phyloP scores from a whole-genome alignment of 2,797 vertebrate species.

The Epinephelus coioides region DNA sequence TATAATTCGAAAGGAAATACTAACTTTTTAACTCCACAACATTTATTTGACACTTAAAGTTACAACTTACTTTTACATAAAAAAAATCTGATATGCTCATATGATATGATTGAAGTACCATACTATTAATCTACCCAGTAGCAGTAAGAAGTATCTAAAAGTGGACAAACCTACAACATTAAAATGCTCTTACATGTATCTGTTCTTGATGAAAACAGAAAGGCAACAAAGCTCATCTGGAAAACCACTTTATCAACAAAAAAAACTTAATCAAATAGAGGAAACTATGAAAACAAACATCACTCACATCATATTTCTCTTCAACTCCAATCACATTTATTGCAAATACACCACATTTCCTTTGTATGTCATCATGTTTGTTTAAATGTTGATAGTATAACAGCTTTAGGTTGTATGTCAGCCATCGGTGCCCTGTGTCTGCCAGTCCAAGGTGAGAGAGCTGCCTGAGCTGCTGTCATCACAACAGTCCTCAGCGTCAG shows the following conservation, averaged over 20 bases:
- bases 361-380: background rate
- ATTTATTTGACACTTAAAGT: too few species aligned
- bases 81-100: too few species aligned
- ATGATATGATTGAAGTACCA: too few species aligned
- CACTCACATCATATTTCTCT: background rate
- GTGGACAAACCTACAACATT: too few species aligned
- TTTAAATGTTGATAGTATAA: slow-evolving; percentile 5
- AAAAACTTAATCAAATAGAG: background rate
- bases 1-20: too few species aligned
- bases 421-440: slow-evolving; percentile 64
- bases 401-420: slow-evolving; percentile 27
- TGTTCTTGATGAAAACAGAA: too few species aligned
- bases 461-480: slow-evolving; percentile 76
- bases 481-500: slow-evolving; percentile 79
- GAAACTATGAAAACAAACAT: background rate
- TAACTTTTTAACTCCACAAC: too few species aligned
- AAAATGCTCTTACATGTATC: too few species aligned
- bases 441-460: slow-evolving; percentile 75
- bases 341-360: slow-evolving; percentile 18
- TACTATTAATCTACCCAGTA: too few species aligned
- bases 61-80: too few species aligned
- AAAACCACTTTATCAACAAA: background rate
- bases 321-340: slow-evolving; percentile 24
- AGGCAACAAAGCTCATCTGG: background rate
- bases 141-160: too few species aligned